Conservation (phyloP, 2,888 invertebrate species). For the Sinhomidia bicolor region DNA sequence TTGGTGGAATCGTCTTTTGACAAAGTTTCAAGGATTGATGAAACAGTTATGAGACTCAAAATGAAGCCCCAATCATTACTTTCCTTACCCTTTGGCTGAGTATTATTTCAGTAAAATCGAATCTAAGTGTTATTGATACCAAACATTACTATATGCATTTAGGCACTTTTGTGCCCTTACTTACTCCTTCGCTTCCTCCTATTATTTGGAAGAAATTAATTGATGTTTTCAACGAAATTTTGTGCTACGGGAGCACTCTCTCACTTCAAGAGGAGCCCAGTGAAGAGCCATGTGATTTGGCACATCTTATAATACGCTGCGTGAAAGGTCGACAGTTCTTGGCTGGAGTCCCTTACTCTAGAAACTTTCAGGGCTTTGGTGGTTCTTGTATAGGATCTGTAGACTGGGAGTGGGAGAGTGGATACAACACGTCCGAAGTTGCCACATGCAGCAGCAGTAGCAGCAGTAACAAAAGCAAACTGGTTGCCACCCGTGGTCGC, state of each 20-base stretch:
- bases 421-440: constrained; percentile 46
- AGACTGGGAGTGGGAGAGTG: constrained; percentile 80
- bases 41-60: constrained; percentile 82
- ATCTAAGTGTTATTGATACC: constrained; percentile 93
- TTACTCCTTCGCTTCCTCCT: constrained; percentile 87
- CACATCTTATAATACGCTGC: constrained; percentile 92
- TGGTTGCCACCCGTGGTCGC: constrained; percentile 61
- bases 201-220: constrained; percentile 92
- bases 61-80: constrained; percentile 85
- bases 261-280: constrained; percentile 89
- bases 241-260: constrained; percentile 95
- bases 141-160: constrained; percentile 93
- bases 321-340: constrained; percentile 92
- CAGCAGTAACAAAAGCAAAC: constrained; percentile 54
- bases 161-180: constrained; percentile 89
- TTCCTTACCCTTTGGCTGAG: constrained; percentile 94
- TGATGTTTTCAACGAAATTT: constrained; percentile 93
- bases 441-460: constrained; percentile 22
- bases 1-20: constrained; percentile 91
- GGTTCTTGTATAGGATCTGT: constrained; percentile 81
- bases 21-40: constrained; percentile 84
- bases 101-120: constrained; percentile 94
- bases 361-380: constrained; percentile 83
- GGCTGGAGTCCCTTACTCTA: constrained; percentile 83
- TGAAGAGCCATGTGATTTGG: constrained; percentile 93